phyloP scores from a whole-genome alignment of 2,888 invertebrate genomes.

The Diarsia rubi region DNA sequence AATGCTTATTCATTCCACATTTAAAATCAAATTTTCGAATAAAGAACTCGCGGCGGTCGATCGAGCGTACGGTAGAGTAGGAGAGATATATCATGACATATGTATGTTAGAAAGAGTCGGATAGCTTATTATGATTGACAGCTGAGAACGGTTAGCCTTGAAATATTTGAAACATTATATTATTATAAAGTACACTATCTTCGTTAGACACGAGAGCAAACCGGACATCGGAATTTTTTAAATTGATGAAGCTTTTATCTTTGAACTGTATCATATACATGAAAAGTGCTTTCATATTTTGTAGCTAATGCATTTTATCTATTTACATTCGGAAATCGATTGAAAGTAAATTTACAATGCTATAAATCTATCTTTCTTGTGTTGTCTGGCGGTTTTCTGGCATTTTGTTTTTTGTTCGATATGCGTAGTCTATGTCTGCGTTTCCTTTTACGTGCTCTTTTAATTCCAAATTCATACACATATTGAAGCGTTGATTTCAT shows the following conservation, averaged over 20 bases:
- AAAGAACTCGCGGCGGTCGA: slow-evolving; percentile 88
- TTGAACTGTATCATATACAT: slow-evolving; percentile 54
- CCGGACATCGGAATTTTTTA: slow-evolving; percentile 78
- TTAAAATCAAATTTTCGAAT: slow-evolving; percentile 91
- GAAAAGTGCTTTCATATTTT: slow-evolving; percentile 59
- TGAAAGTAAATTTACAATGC: slow-evolving; percentile 51
- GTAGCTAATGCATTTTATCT: slow-evolving; percentile 57
- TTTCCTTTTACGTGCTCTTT: background rate
- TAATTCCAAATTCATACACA: background rate
- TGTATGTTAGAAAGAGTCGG: slow-evolving; percentile 84
- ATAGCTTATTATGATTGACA: slow-evolving; percentile 91
- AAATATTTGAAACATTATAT: slow-evolving; percentile 91
- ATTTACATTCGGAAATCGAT: slow-evolving; percentile 51
- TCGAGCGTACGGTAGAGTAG: slow-evolving; percentile 82
- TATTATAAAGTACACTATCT: slow-evolving; percentile 91
- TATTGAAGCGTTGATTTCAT: background rate
- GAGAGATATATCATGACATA: slow-evolving; percentile 76
- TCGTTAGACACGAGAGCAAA: slow-evolving; percentile 82
- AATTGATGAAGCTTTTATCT: slow-evolving; percentile 58
- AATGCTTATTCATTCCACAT: slow-evolving; percentile 91
- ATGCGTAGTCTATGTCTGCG: slow-evolving; percentile 5
- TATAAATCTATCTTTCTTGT: slow-evolving; percentile 48
- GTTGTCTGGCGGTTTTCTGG: slow-evolving; percentile 36
- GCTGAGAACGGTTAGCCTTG: slow-evolving; percentile 91
- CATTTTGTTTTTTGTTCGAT: slow-evolving; percentile 19